Conservation (phyloP, 2,113 vertebrate species). For the Bubo bubo region DNA sequence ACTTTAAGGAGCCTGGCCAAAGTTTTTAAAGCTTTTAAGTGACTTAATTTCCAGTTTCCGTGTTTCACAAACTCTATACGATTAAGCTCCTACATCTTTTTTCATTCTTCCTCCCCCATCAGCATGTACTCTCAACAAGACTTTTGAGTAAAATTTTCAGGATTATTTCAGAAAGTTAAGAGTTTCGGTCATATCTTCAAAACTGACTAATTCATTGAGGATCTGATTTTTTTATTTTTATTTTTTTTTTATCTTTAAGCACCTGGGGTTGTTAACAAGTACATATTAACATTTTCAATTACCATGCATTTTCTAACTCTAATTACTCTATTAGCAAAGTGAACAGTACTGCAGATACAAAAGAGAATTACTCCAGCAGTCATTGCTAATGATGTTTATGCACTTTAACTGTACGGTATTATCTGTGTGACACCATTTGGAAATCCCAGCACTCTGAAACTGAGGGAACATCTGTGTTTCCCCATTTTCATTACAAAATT, state of each 20-base stretch:
- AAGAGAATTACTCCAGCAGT: not conserved
- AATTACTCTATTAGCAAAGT: not conserved
- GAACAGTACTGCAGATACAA: not conserved
- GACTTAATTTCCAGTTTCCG: not conserved
- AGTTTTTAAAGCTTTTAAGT: not conserved
- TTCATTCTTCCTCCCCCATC: not conserved
- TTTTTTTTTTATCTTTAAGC: not conserved
- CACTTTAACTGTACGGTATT: not conserved
- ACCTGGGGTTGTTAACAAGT: not conserved
- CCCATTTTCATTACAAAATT: not conserved
- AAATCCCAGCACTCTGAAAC: not conserved
- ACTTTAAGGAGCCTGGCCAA: not conserved
- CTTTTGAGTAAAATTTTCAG: not conserved
- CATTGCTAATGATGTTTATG: not conserved
- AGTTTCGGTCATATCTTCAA: not conserved
- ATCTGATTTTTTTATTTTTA: not conserved
- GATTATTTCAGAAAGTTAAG: not conserved
- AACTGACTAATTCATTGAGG: not conserved
- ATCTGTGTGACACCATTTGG: not conserved
- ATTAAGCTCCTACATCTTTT: not conserved
- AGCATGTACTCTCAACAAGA: not conserved
- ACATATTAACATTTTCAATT: not conserved
- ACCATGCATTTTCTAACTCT: not conserved
- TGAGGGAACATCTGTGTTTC: not conserved
- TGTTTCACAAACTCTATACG: not conserved